These are phyloP conservation scores for Thecocarcelia acutangulata DNA, from an alignment of 2,888 invertebrate species.

Conservation along the genomic window DNA sequence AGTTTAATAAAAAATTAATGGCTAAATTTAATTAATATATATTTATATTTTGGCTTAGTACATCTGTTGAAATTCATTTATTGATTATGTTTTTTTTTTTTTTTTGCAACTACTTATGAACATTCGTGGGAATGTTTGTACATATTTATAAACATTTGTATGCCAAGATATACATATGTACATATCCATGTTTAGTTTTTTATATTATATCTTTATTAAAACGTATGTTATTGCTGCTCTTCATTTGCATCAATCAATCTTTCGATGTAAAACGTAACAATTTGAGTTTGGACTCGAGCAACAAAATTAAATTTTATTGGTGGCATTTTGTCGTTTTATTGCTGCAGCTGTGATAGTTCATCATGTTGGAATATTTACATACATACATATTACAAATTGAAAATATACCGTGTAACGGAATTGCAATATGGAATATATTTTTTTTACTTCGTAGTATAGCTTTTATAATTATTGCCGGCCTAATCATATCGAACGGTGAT, in stretches of 20 bases:
- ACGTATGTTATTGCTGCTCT: conserved; percentile 67
- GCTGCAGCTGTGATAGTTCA: conserved; percentile 68
- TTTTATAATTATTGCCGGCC: too few species aligned
- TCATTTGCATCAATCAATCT: conserved; percentile 73
- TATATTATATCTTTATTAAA: conserved; percentile 55
- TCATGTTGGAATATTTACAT: conserved; percentile 53
- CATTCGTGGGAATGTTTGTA: too few species aligned
- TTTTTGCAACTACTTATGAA: too few species aligned
- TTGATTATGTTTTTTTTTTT: conserved; percentile 23
- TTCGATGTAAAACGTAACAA: conserved; percentile 64
- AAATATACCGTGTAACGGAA: conserved; percentile 48
- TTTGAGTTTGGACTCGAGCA: conserved; percentile 38
- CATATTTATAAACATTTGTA: too few species aligned
- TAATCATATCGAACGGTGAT: too few species aligned
- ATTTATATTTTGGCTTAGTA: conserved; percentile 9
- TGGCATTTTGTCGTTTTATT: conserved; percentile 44
- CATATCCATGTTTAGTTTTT: conserved; percentile 33
- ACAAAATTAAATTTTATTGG: conserved; percentile 24
- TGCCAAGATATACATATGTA: background rate
- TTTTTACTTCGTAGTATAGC: background rate
- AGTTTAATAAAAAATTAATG: conserved; percentile 33
- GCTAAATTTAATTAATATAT: conserved; percentile 11
- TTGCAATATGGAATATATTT: background rate
- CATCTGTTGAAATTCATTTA: conserved; percentile 48
- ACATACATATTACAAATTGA: background rate